These are phyloP conservation scores for Trichoplusia ni DNA, from an alignment of 1,140 invertebrate species.

Conservation along the genomic window DNA sequence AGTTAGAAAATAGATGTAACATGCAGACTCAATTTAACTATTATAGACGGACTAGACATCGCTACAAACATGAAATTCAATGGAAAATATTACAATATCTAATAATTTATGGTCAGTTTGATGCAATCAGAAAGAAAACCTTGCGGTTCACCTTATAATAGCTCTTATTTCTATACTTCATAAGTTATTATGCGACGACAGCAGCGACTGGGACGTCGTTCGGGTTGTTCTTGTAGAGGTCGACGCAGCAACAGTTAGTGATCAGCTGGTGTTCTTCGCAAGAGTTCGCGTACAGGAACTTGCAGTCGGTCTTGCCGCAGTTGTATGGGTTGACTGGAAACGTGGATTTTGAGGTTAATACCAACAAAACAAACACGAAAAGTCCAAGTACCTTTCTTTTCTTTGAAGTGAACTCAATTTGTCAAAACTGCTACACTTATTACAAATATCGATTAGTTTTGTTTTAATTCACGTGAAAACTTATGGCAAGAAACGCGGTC, in stretches of 20 bases:
- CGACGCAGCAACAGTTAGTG: conserved; percentile 87
- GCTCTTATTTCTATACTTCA: not conserved
- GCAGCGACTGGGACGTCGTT: not conserved
- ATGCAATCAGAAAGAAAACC: not conserved
- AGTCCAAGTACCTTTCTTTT: too few relatives aligned
- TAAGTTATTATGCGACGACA: conserved; percentile 12
- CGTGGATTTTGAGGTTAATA: not conserved
- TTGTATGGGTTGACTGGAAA: conserved; percentile 55
- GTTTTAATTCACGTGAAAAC: too few relatives aligned
- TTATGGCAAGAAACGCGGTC: too few relatives aligned
- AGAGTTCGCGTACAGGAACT: conserved; percentile 87
- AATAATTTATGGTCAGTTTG: conserved; percentile 3
- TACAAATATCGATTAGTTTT: too few relatives aligned
- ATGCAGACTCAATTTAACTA: too few relatives aligned
- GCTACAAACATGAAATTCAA: too few relatives aligned
- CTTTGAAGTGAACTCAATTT: too few relatives aligned
- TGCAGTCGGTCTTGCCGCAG: conserved; percentile 86
- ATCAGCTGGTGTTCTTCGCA: conserved; percentile 88
- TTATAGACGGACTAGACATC: too few relatives aligned
- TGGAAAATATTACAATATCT: not conserved
- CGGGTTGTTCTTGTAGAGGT: conserved; percentile 66
- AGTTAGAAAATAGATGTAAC: too few relatives aligned
- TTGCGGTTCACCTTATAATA: not conserved
- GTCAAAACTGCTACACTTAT: too few relatives aligned
- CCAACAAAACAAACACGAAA: too few relatives aligned